phyloP scores from a whole-genome alignment of 2,113 vertebrate genomes.

The Mustelus asterias region DNA sequence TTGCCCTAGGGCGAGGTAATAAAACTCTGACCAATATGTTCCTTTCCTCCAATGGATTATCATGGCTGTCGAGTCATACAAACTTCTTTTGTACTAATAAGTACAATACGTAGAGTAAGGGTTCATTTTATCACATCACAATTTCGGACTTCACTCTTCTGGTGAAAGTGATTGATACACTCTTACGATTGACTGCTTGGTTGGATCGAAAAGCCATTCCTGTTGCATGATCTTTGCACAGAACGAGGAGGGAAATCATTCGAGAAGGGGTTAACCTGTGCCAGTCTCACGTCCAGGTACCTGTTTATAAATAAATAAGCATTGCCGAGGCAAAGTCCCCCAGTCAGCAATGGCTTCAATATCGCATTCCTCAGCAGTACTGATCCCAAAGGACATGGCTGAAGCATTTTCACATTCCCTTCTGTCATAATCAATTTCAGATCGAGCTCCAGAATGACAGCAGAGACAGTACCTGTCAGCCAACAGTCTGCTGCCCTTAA shows the following conservation, averaged over 20 bases:
- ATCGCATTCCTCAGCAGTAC: background rate
- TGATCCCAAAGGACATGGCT: constrained; percentile 1
- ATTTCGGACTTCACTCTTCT: background rate
- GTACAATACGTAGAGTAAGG: background rate
- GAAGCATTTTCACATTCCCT: constrained; percentile 21
- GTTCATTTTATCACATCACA: background rate
- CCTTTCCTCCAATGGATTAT: too few relatives aligned
- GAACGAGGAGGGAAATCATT: background rate
- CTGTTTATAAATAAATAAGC: constrained; percentile 21
- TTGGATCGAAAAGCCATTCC: background rate
- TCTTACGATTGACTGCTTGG: too few relatives aligned
- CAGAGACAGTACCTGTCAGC: background rate
- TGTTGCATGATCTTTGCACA: background rate
- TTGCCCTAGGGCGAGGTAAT: too few relatives aligned
- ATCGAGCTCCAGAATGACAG: background rate
- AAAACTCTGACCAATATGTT: too few relatives aligned
- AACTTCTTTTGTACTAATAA: too few relatives aligned
- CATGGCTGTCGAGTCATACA: too few relatives aligned
- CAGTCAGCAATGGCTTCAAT: background rate
- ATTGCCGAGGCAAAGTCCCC: background rate
- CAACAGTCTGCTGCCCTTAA: constrained; percentile 15
- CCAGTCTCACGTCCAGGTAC: background rate
- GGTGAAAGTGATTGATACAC: background rate
- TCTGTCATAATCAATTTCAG: constrained; percentile 34
- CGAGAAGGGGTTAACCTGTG: background rate